Evolutionary conservation across 2,888 invertebrate genomes (phyloP).

Genomic region (Hemicrepidius hirtus): DNA sequence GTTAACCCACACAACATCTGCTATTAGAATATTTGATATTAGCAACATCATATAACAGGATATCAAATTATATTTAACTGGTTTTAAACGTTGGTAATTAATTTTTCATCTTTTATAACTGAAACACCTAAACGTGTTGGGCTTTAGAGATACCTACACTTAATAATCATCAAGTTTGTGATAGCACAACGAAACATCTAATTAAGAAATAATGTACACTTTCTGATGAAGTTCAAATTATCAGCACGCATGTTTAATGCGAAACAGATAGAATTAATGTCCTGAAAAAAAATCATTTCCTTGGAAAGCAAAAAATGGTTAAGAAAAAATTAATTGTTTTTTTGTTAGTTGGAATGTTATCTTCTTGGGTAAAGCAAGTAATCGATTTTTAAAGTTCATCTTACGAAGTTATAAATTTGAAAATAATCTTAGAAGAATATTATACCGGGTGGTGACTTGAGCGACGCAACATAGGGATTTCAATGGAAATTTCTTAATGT

Average conservation of each 20-base stretch:
- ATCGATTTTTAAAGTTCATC: no score
- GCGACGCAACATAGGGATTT: no score
- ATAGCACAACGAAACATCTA: background rate
- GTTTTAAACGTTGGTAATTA: background rate
- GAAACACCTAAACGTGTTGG: background rate
- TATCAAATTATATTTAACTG: background rate
- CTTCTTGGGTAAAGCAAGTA: no score
- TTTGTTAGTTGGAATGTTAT: no score
- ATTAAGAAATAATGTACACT: background rate
- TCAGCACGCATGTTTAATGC: background rate
- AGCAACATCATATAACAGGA: background rate
- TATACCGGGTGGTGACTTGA: no score
- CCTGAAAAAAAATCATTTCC: background rate
- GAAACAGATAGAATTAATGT: background rate
- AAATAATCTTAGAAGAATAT: no score
- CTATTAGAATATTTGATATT: background rate
- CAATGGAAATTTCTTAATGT: no score
- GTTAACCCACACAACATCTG: background rate
- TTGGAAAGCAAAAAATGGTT: background rate
- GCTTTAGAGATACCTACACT: background rate
- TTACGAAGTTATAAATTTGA: no score
- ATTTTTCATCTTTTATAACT: constrained; percentile 3
- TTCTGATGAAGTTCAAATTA: background rate
- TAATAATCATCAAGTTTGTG: background rate
- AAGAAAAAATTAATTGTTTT: no score